Evolutionary conservation across 64 coral and sea anemone species (phyloP).

Genomic region (Actinia equina): DNA sequence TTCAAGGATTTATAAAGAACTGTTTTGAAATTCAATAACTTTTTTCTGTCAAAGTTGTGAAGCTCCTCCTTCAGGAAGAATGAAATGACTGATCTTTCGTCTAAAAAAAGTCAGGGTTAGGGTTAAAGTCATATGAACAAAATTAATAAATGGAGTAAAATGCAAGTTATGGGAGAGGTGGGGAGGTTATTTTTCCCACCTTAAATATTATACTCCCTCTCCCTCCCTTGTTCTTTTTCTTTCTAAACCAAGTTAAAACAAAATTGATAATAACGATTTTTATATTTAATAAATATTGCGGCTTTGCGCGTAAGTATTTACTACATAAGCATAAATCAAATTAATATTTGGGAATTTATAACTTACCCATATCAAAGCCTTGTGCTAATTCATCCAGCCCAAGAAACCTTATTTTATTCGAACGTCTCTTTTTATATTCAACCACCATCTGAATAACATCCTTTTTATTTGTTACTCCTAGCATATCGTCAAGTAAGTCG

Average conservation of each 20-base stretch:
- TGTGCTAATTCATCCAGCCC: not conserved
- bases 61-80: conserved; percentile 34
- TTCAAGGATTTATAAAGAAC: conserved; percentile 63
- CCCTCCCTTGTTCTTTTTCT: too few relatives aligned
- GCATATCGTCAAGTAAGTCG: conserved; percentile 71
- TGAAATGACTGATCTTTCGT: conserved; percentile 46
- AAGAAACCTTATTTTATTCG: conserved; percentile 6
- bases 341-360: too few relatives aligned
- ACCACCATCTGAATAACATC: conserved; percentile 28
- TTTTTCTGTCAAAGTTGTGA: conserved; percentile 41
- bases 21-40: conserved; percentile 55
- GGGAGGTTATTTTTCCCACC: too few relatives aligned
- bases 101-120: not conserved
- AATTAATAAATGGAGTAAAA: too few relatives aligned
- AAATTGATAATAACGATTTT: too few relatives aligned
- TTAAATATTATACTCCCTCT: too few relatives aligned
- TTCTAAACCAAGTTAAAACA: too few relatives aligned
- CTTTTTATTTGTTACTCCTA: conserved; percentile 32
- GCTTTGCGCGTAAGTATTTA: too few relatives aligned
- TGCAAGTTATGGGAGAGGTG: too few relatives aligned
- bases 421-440: conserved; percentile 48
- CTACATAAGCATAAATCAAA: too few relatives aligned
- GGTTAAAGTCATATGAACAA: not conserved
- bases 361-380: conserved; percentile 3
- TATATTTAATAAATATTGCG: too few relatives aligned